These are phyloP conservation scores for Alethe castanea DNA, from an alignment of 2,113 vertebrate species.

Conservation along the genomic window DNA sequence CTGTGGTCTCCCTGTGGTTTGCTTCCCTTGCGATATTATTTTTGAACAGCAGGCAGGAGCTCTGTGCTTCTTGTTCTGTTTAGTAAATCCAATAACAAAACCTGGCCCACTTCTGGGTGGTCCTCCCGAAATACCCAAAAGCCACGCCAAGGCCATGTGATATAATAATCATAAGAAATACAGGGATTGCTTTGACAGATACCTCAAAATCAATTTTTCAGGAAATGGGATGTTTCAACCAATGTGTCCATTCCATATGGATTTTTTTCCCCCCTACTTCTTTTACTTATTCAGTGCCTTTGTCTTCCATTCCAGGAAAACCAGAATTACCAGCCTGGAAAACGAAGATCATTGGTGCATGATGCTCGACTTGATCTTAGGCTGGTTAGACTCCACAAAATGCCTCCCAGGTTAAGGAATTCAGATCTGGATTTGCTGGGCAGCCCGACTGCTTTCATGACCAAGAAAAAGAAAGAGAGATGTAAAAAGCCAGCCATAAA, in stretches of 20 bases:
- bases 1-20: conserved; percentile 69
- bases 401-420: conserved; percentile 28
- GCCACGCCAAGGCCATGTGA: conserved; percentile 17
- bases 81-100: conserved; percentile 64
- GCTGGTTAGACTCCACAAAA: not conserved
- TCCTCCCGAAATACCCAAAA: not conserved
- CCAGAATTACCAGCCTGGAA: not conserved
- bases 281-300: not conserved
- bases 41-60: conserved; percentile 57
- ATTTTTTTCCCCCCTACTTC: accelerated
- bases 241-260: not conserved
- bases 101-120: conserved; percentile 65
- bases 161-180: conserved; percentile 42
- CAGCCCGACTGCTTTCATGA: conserved; percentile 18
- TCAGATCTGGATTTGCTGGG: not conserved
- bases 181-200: conserved; percentile 36
- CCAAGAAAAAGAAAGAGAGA: conserved; percentile 44
- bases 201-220: conserved; percentile 58
- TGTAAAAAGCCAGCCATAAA: not conserved
- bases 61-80: conserved; percentile 38
- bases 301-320: not conserved
- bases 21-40: conserved; percentile 69
- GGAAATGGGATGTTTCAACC: conserved; percentile 50
- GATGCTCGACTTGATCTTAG: not conserved
- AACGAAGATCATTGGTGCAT: not conserved